Base-by-base conservation (phyloP, 1,140 invertebrate species). In the Psix sp. region DNA sequence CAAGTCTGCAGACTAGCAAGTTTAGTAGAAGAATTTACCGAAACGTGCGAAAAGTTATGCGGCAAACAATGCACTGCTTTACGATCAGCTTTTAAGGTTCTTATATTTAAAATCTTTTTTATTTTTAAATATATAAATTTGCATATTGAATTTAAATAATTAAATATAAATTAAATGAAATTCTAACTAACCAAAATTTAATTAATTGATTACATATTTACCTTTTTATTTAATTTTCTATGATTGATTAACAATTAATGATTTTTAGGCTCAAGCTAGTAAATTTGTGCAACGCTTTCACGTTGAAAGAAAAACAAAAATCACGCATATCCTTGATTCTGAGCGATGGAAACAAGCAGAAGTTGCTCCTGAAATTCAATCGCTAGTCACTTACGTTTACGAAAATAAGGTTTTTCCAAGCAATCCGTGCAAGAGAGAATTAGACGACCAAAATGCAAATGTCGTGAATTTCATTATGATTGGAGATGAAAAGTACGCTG, bases 301-400 rank as follows among this genome's bases (percentile, higher is more conserved):
- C 83, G 90, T 92, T 39, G 95, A 97, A 79, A 88, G 94, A 35
- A 95, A 95, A 84, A 91, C 90, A 15, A 97, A 97, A 85, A 86
- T 99, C 15, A 93, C 91, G 63, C 78, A 93, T 57, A 89, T 97
- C 26, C 86, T 99, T 26, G 97, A 98, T 79, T 92, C 91, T 73
- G 98, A 99, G 86, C 89, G 93, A 43, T 99, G 98, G 97, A 96
- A 94, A 82, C 91, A 94, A 76, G 94, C 95, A n/a, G 94, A 97
- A 75, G 94, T 99, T 35, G 93, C 95, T 0, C 84, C 88, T 57
- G 94, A 96, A 82, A 93, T 97, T 82, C 96, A 98, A 86, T 89
- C 88, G 56, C 88, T 98, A 39, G 91, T 97, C 9, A 82, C 73
- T 39, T 83, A 76, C 49, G 57, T 87, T 15, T 46, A 83, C 45